Percentiles rank a stretch among this genome's conserved stretches.
Evolutionary conservation across 2,888 invertebrate genomes (phyloP).

Genomic region (Macrophya annulata): DNA sequence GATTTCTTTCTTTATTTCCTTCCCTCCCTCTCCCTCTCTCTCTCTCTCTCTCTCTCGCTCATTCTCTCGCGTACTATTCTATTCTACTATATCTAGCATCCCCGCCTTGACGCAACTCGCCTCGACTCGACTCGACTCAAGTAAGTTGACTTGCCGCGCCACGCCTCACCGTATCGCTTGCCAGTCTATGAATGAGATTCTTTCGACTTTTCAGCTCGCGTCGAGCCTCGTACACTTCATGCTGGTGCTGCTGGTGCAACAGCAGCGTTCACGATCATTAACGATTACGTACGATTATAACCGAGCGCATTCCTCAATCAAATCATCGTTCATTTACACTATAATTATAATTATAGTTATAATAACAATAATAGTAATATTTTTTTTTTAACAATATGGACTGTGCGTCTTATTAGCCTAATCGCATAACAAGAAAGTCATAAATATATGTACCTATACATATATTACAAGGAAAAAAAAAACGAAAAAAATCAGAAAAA

Average conservation of each 20-base stretch:
- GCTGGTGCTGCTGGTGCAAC: background rate
- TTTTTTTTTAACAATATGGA: too few relatives aligned
- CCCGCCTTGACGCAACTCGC: background rate
- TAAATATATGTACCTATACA: too few relatives aligned
- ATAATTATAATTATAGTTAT: background rate
- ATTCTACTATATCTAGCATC: background rate
- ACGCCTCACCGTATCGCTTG: conserved; percentile 26
- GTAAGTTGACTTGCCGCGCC: background rate
- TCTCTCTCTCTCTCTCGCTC: background rate
- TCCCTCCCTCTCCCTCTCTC: background rate
- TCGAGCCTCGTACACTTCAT: background rate
- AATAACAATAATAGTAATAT: background rate
- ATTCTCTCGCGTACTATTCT: background rate
- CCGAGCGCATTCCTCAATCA: conserved; percentile 14
- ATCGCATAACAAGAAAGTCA: too few relatives aligned
- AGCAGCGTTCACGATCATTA: background rate
- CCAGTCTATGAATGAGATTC: conserved; percentile 55
- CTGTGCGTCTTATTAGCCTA: too few relatives aligned
- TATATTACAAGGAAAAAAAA: too few relatives aligned
- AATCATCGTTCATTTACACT: background rate
- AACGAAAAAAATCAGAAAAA: background rate
- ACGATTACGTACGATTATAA: conserved; percentile 33
- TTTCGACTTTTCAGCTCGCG: conserved; percentile 40
- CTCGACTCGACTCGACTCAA: background rate
- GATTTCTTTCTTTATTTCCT: too few relatives aligned